phyloP scores from a whole-genome alignment of 2,888 invertebrate species.

The Girardia tigrina region DNA sequence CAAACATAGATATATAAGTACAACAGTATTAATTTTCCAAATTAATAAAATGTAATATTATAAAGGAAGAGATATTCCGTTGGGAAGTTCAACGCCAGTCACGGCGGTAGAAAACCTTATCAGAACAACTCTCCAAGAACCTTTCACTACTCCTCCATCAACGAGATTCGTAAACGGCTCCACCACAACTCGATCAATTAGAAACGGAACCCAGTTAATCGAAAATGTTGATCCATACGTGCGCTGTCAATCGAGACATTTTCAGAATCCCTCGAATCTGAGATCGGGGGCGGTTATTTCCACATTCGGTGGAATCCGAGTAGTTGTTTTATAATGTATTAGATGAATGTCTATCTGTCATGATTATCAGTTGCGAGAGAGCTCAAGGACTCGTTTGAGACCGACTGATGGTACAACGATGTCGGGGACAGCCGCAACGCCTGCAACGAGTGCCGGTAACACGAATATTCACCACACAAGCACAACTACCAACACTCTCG shows the following conservation, averaged over 20 bases:
- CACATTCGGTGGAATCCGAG: background rate
- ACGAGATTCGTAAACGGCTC: no score
- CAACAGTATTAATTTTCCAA: no score
- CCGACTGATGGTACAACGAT: background rate
- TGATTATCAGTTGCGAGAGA: background rate
- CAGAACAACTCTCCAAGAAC: no score
- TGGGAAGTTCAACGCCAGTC: no score
- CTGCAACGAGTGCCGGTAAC: background rate
- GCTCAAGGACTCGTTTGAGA: background rate
- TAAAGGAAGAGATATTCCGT: no score
- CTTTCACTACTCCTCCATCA: no score
- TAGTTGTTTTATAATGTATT: background rate
- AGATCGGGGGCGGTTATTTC: background rate
- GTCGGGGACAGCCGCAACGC: background rate
- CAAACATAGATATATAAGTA: no score
- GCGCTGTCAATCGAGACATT: background rate
- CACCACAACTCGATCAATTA: background rate
- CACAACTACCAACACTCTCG: no score
- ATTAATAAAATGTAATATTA: no score
- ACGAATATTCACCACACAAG: no score
- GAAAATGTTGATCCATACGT: constrained; percentile 5
- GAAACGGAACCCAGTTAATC: background rate
- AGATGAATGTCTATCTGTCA: no score
- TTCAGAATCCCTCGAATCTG: constrained; percentile 5
- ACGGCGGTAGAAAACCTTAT: no score